A percentile compares a stretch with the other conserved stretches of the same genome.
These are phyloP conservation scores for Dendroctonus valens DNA, from an alignment of 1,140 invertebrate genomes.

Conservation along the genomic window DNA sequence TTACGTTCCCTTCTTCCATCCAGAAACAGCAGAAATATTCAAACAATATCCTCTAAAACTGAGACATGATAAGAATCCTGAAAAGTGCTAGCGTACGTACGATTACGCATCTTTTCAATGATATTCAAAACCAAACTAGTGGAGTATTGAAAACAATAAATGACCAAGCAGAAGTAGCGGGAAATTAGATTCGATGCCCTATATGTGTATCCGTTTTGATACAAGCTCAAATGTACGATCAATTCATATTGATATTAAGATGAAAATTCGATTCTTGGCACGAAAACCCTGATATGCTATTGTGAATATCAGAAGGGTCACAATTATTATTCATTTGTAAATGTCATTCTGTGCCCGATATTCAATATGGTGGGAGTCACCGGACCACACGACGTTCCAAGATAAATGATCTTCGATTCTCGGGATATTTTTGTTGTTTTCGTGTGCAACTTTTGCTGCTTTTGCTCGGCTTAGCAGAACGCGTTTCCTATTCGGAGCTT, in stretches of 20 bases:
- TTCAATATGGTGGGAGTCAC: constrained; percentile 48
- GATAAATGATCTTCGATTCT: constrained; percentile 48
- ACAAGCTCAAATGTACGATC: too few relatives aligned
- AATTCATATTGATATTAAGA: constrained; percentile 1
- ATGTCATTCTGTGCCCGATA: constrained; percentile 47
- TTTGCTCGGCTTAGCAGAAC: constrained; percentile 29
- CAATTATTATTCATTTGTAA: constrained; percentile 50
- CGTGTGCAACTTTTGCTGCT: constrained; percentile 17
- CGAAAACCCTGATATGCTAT: constrained; percentile 33
- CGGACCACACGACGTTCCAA: constrained; percentile 45
- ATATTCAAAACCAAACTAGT: too few relatives aligned
- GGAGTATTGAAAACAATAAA: too few relatives aligned
- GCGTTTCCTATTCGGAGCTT: constrained; percentile 36
- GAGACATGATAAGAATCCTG: too few relatives aligned
- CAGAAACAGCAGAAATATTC: too few relatives aligned
- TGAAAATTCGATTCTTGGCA: constrained; percentile 15
- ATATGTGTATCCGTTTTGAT: too few relatives aligned
- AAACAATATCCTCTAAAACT: too few relatives aligned
- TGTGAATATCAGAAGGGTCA: constrained; percentile 46
- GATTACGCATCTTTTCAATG: too few relatives aligned
- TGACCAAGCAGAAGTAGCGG: too few relatives aligned
- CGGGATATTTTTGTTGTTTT: constrained; percentile 44
- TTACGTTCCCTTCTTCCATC: too few relatives aligned
- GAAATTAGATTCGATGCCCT: too few relatives aligned
- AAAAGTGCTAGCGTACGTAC: too few relatives aligned